Evolutionary conservation across 2,113 vertebrate species (phyloP).

Genomic region (Formicarius rufipectus): DNA sequence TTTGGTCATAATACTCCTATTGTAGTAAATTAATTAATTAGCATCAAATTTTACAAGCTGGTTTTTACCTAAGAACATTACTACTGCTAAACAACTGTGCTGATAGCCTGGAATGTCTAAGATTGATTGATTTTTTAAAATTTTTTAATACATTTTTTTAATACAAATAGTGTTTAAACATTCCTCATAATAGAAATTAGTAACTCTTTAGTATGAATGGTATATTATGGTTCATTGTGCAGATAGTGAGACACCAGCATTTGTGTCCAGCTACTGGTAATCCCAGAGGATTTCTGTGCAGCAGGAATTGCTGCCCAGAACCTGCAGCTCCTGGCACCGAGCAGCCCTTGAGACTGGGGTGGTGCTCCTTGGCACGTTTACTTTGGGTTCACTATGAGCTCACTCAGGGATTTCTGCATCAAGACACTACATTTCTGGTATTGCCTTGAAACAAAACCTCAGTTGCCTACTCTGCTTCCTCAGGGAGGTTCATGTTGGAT

Average conservation of each 20-base stretch:
- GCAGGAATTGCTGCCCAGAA: background rate
- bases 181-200: background rate
- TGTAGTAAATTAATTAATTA: background rate
- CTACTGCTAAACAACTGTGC: background rate
- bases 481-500: background rate
- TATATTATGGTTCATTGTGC: background rate
- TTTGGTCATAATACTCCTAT: background rate
- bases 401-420: background rate
- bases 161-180: background rate
- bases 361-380: background rate
- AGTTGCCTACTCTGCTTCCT: background rate
- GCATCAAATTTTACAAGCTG: background rate
- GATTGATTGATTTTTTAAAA: background rate
- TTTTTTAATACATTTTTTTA: background rate
- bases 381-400: background rate
- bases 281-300: background rate
- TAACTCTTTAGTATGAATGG: background rate
- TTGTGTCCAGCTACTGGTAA: background rate
- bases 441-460: background rate
- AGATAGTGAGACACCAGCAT: background rate
- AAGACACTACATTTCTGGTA: accelerated
- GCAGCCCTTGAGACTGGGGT: background rate
- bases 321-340: background rate
- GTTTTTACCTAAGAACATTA: background rate
- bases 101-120: background rate